Evolutionary conservation across 2,888 invertebrate species (phyloP).

Genomic region (Lypha dubia): DNA sequence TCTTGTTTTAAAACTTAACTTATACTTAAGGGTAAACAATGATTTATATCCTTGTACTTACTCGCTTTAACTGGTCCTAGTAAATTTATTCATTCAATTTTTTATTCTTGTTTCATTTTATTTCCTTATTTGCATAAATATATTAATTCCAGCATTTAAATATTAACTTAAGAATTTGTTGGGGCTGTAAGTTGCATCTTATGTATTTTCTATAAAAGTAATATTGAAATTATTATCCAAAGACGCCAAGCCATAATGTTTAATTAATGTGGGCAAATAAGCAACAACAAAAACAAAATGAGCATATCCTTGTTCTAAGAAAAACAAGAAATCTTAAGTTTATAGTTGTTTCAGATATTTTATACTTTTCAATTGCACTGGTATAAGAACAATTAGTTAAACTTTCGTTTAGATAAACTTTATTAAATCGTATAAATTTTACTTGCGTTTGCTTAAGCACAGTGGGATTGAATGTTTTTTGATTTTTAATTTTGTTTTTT

Average conservation of each 20-base stretch:
- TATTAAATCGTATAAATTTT: constrained; percentile 49
- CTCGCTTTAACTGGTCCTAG: constrained; percentile 25
- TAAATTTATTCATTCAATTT: constrained; percentile 26
- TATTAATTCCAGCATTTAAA: constrained; percentile 56
- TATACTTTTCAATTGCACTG: constrained; percentile 16
- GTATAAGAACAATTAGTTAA: constrained; percentile 38
- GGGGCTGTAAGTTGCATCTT: constrained; percentile 19
- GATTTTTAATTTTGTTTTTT: too few relatives aligned
- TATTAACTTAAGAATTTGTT: constrained; percentile 36
- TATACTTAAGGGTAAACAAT: constrained; percentile 62
- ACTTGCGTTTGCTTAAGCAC: constrained; percentile 7
- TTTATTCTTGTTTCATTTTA: not conserved
- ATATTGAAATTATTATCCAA: constrained; percentile 60
- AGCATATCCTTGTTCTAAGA: constrained; percentile 8
- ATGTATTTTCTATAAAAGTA: constrained; percentile 35
- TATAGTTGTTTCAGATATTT: constrained; percentile 28
- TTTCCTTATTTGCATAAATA: constrained; percentile 36
- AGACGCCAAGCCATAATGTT: constrained; percentile 35
- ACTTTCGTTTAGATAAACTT: constrained; percentile 51
- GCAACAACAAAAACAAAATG: too few relatives aligned
- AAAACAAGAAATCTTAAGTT: constrained; percentile 46
- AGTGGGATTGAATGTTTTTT: constrained; percentile 20
- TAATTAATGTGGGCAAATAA: too few relatives aligned
- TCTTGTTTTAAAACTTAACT: constrained; percentile 58
- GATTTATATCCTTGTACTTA: constrained; percentile 63